Base-by-base conservation (phyloP, 2,113 vertebrate genomes). In the Gasterosteus nipponicus region DNA sequence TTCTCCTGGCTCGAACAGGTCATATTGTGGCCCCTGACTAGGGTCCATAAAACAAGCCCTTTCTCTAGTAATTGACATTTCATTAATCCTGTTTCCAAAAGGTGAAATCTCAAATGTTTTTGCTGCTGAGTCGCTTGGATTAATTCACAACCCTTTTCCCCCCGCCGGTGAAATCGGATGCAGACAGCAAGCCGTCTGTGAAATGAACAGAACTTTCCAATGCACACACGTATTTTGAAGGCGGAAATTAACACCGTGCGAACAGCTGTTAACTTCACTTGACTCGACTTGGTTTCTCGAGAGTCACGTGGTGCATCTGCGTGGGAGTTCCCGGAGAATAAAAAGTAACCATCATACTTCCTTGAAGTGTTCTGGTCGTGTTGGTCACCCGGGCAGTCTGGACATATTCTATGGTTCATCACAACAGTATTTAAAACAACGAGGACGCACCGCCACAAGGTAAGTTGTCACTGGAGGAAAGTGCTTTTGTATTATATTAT, bases 251-350 rank as follows among this genome's bases (percentile, higher is more conserved):
- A 10, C 0, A 7, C 4, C 0, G n/a, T n/a, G 35, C 3, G 4
- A 11, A 14, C 44, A 5, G 5, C 9, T 0, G 9, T 0, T 9
- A 9, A 15, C 70, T 70, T 78, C 70, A 78, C 22, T 26, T 26
- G 22, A 26, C 22, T 26, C 22, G 22, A 26, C 22, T 26, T 0
- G 0, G 0, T 69, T 83, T 78, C 61, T 19, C 60, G 76, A 26
- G 53, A 86, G 78, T 81, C 83, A 81, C 59, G 16, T 10, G 72
- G 19, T 47, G 0, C 33, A 35, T 3, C 1, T 49, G 0, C 4
- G n/a, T 15, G 77, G 69, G 73, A 2, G 31, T 4, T 9, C 5
- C 0, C 0, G 1, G 6, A 0, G 1, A 0, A 9, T 57, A 68
- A 7, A 80, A 76, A 0, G 3, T 0, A 47, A 4, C 1, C 15